A percentile compares a stretch with the other conserved stretches of the same genome.
phyloP scores from a whole-genome alignment of 2,113 vertebrate genomes.

The Steatornis caripensis region DNA sequence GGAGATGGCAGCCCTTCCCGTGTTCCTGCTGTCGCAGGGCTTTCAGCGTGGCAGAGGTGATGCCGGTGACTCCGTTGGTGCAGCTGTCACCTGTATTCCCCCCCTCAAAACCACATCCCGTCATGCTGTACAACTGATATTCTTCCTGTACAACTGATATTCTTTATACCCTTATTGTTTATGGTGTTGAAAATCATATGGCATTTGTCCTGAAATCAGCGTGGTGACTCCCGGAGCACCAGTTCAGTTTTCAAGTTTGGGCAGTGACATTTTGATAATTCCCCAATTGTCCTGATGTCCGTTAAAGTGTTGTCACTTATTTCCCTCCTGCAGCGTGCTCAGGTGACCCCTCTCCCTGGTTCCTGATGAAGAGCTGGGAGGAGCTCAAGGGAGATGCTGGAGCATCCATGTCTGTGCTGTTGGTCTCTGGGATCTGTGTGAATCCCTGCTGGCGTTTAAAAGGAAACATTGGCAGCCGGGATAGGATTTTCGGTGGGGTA shows the following conservation, averaged over 20 bases:
- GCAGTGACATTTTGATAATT: neutral
- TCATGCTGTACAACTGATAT: neutral
- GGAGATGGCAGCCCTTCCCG: neutral
- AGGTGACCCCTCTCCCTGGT: neutral
- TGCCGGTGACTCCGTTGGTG: accelerated
- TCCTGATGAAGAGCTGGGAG: neutral
- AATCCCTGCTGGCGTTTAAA: neutral
- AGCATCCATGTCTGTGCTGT: neutral
- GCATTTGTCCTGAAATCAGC: neutral
- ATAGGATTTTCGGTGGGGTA: neutral
- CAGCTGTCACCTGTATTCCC: neutral
- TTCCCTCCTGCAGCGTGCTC: neutral
- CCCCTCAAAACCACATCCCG: neutral
- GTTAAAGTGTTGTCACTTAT: neutral
- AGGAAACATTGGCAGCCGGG: neutral
- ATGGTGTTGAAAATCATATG: neutral
- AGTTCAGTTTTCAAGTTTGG: neutral
- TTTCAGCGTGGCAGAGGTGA: neutral
- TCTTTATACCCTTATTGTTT: neutral
- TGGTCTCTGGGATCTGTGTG: neutral
- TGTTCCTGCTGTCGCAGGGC: neutral
- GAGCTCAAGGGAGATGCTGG: neutral
- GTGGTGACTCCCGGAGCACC: neutral
- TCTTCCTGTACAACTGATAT: neutral
- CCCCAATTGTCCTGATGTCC: neutral